phyloP scores from a whole-genome alignment of 2,797 vertebrate species.

The Gymnoscopelus microlampas region DNA sequence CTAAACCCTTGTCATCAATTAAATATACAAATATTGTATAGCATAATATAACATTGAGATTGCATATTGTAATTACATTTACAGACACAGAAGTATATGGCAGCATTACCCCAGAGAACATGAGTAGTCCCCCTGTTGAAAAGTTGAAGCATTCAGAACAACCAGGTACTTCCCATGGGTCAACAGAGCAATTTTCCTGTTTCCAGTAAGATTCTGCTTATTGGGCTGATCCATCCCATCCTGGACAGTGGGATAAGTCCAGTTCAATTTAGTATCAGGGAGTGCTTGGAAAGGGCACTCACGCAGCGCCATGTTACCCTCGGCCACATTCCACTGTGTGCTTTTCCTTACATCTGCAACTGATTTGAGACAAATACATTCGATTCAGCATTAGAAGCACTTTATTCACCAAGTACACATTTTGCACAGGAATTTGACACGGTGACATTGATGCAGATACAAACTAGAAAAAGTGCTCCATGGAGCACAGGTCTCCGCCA shows the following conservation, averaged over 20 bases:
- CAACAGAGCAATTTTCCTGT: constrained; percentile 29
- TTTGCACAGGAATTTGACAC: too few relatives aligned
- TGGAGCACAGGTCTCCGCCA: too few relatives aligned
- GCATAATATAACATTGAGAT: too few relatives aligned
- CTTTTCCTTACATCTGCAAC: constrained; percentile 6
- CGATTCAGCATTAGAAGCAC: neutral
- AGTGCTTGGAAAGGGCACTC: neutral
- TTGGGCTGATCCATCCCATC: constrained; percentile 20
- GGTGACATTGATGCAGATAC: too few relatives aligned
- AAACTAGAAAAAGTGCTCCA: too few relatives aligned
- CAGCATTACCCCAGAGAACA: constrained; percentile 57
- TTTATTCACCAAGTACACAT: too few relatives aligned
- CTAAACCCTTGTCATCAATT: too few relatives aligned
- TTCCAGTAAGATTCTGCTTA: constrained; percentile 28
- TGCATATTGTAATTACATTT: too few relatives aligned
- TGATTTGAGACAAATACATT: neutral
- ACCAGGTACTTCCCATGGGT: constrained; percentile 32
- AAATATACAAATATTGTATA: too few relatives aligned
- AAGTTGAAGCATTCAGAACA: constrained; percentile 47
- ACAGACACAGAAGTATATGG: neutral
- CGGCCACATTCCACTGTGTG: neutral
- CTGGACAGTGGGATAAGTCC: constrained; percentile 40
- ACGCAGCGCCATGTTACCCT: constrained; percentile 56
- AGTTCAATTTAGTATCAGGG: constrained; percentile 5
- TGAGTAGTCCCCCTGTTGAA: constrained; percentile 62